phyloP scores from a whole-genome alignment of 1,140 invertebrate genomes.

The Ceratina calcarata region DNA sequence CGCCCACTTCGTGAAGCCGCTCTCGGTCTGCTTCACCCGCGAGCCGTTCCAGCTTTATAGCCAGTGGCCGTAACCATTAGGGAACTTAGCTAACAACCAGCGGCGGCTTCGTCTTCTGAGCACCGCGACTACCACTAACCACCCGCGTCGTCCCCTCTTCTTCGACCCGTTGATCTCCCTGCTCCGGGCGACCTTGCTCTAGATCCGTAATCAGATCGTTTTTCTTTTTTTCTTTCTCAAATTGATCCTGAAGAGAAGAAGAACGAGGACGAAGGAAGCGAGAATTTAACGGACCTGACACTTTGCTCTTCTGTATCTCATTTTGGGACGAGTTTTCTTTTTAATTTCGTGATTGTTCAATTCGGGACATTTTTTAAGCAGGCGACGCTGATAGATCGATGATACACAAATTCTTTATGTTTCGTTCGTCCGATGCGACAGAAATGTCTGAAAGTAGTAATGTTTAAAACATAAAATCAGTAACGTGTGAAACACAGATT shows the following conservation, averaged over 20 bases:
- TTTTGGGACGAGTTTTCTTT: no score
- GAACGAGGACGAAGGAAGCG: neutral
- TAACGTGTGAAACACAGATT: no score
- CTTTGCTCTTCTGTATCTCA: no score
- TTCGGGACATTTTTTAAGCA: no score
- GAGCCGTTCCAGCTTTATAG: conserved; percentile 85
- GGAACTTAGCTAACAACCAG: conserved; percentile 68
- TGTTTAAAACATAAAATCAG: no score
- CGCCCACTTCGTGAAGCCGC: conserved; percentile 96
- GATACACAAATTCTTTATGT: no score
- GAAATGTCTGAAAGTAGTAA: no score
- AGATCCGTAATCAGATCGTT: conserved; percentile 57
- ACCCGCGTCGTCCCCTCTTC: conserved; percentile 57
- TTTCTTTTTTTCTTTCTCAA: conserved; percentile 11
- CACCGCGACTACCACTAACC: conserved; percentile 50
- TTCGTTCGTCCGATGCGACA: no score
- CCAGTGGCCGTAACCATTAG: conserved; percentile 90
- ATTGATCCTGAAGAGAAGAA: neutral
- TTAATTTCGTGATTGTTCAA: no score
- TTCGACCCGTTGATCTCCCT: conserved; percentile 73
- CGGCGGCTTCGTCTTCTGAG: conserved; percentile 59
- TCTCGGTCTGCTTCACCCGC: conserved; percentile 89
- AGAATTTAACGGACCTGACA: neutral
- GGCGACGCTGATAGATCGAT: no score
- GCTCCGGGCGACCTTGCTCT: conserved; percentile 71